Evolutionary conservation across 53 echinoderm and acorn worm species (phyloP), one percentile per base, ranked within the genome.

Genomic region (Temnopleurus reevesii): DNA sequence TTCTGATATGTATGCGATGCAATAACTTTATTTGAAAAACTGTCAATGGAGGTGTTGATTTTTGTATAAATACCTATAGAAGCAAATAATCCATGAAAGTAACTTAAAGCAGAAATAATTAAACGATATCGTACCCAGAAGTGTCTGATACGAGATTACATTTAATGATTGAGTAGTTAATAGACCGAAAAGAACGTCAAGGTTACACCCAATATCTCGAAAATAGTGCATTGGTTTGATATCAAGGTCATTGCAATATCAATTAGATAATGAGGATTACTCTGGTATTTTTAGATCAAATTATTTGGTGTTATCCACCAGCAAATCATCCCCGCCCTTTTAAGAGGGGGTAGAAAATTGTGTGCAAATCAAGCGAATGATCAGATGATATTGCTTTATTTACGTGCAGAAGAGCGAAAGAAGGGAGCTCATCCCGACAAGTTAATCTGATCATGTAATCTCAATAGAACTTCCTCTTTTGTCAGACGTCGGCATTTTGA

Each of bases 401-500:
- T 12, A 34, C 59, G 29, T 29, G 59, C 59, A 17, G 29, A 28
- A 63, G 34, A 63, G 63, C 17, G 31, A 63, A 33, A 63, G 63
- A 63, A 18, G 63, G 63, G 17, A 31, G 63, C 30, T 63, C 34
- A 63, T 63, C 34, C 34, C n/a, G n/a, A 63, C 4, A 63, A 63
- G 63, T 63, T 34, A 63, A 63, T 33, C 63, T 63, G 30, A 31
- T 63, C 58, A 58, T 58, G 9, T 57, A n/a, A 23, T 27, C 63
- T 31, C 63, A 63, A 63, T 13, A 18, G 63, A 4, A 33, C 63
- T 63, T 33, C 33, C 34, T 34, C 63, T 58, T 63, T 63, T 63
- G 63, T 63, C 29, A 59, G 18, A 30, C 17, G 63, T 63, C 63
- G 63, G 63, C 63, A 63, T 63, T 63, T 63, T 63, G 63, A 63